These are phyloP conservation scores for Leucosticte australis DNA, from an alignment of 2,113 vertebrate species.

Conservation along the genomic window DNA sequence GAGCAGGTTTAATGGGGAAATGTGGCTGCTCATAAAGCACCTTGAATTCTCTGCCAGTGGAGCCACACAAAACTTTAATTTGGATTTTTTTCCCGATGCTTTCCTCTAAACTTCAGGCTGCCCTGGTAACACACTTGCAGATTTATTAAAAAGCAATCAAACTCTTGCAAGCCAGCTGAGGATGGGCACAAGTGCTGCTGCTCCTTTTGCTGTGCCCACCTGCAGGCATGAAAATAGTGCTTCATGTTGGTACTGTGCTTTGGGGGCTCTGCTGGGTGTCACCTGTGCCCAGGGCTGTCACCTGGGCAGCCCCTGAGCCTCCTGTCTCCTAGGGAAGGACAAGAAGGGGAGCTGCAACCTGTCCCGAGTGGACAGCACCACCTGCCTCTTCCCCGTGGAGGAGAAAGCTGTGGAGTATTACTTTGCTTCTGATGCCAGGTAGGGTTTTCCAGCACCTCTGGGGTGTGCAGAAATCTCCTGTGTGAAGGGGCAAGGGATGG, in stretches of 20 bases:
- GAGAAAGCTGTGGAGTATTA: constrained; percentile 97
- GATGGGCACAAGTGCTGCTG: accelerated
- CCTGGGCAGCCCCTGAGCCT: background rate
- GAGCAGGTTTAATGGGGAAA: background rate
- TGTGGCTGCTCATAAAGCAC: background rate
- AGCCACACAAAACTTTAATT: background rate
- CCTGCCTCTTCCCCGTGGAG: constrained; percentile 93
- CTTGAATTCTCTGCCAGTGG: background rate
- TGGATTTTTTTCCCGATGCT: background rate
- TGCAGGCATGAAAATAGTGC: background rate
- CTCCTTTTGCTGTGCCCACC: background rate
- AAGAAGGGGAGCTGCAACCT: constrained; percentile 88
- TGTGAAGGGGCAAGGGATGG: accelerated
- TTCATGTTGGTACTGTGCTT: constrained; percentile 58
- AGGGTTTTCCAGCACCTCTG: background rate
- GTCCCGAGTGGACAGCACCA: constrained; percentile 89
- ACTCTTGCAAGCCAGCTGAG: background rate
- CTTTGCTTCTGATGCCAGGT: constrained; percentile 98
- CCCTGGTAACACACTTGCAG: accelerated
- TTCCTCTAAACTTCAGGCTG: background rate
- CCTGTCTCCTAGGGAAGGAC: constrained; percentile 77
- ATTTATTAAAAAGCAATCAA: background rate
- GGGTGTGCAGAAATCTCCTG: accelerated
- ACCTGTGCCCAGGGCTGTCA: background rate
- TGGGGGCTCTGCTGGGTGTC: constrained; percentile 3